Evolutionary conservation across 64 coral and sea anemone genomes (phyloP).

Genomic region (Anthopleura sola): DNA sequence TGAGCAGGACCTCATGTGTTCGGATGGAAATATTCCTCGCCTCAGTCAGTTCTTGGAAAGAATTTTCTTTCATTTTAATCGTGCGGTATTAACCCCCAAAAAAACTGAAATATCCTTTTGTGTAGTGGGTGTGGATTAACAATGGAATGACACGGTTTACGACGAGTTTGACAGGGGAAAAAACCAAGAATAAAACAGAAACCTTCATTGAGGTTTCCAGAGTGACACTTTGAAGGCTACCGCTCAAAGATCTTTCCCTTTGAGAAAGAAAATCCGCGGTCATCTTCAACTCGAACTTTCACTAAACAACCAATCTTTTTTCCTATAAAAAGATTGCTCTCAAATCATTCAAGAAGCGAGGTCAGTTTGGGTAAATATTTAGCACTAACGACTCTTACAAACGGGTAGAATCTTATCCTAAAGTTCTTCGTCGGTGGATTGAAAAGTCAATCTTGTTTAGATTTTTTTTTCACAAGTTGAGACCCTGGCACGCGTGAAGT

Average conservation of each 20-base stretch:
- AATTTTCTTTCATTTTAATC: neutral
- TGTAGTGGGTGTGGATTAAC: neutral
- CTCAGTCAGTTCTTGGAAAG: neutral
- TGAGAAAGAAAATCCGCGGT: neutral
- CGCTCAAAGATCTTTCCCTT: neutral
- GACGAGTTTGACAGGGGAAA: conserved; percentile 4
- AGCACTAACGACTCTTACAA: neutral
- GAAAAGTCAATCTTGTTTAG: neutral
- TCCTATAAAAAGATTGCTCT: neutral
- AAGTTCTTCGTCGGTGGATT: neutral
- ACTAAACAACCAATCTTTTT: neutral
- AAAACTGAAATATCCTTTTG: neutral
- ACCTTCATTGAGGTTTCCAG: neutral
- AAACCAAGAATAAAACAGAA: conserved; percentile 11
- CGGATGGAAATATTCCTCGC: neutral
- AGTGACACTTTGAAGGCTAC: neutral
- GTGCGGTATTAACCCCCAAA: neutral
- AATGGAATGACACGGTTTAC: conserved; percentile 10
- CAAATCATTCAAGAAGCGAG: neutral
- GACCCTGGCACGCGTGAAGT: neutral
- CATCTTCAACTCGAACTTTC: neutral
- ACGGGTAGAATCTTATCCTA: neutral
- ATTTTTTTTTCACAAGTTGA: neutral
- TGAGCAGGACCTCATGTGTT: neutral
- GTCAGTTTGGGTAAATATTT: neutral